Base-by-base conservation (phyloP, 2,113 vertebrate species). In the Eulacestoma nigropectus region DNA sequence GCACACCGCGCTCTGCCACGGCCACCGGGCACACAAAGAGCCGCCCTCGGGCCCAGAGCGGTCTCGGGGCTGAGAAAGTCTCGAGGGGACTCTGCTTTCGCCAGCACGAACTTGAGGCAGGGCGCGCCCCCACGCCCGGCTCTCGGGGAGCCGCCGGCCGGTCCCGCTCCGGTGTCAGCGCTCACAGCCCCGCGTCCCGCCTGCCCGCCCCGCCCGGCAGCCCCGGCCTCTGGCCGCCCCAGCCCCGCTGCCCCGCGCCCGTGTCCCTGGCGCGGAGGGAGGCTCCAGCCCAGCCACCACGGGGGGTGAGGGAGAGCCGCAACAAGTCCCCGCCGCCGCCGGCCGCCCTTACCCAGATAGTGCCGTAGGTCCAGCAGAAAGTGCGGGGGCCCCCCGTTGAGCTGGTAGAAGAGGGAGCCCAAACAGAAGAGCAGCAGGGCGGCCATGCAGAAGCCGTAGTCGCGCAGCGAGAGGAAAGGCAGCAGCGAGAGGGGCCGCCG, bases 401-500 rank as follows among this genome's bases (percentile, higher is more conserved):
- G 98, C 98, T 99, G 99, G 94, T 98, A 99, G 95, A 99, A 98
- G 70, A 99, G 98, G 44, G 99, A 99, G 65, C 98, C 99, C 92
- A 99, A 89, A 88, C 99, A 99, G 98, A 99, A 99, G 97, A 99
- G 96, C 89, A 99, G 98, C 94, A 99, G 97, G 56, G 98, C 96
- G 95, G 98, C 98, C 99, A 99, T 99, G 97, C 99, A 99, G 97
- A 99, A 98, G 75, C 98, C 98, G 98, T 99, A 99, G 92, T 99
- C 98, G 79, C 99, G 98, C 91, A 99, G 97, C 46, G 99, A 98
- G 84, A 98, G 93, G 92, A 98, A 97, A 4, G 98, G 86, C 46
- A 98, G 64, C 53, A 95, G 93, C 30, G 98, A 97, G 64, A 98
- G 93, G 95, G 95, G 93, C 97, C 97, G 95, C 77, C 96, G 87